phyloP scores from a whole-genome alignment of 2,113 vertebrate genomes.

The Plectropomus leopardus region DNA sequence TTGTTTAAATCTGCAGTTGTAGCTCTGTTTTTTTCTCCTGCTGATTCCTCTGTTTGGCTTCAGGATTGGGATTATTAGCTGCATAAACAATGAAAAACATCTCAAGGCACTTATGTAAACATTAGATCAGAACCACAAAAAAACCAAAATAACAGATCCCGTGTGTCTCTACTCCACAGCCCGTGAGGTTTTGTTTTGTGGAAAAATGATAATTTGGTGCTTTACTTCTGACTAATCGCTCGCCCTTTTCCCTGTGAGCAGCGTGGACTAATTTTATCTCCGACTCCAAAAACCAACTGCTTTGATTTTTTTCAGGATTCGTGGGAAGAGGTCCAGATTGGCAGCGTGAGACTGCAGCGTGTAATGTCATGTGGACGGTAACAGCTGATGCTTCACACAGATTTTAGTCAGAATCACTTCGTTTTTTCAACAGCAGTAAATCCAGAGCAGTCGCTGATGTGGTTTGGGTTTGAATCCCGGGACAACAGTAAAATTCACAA shows the following conservation, averaged over 20 bases:
- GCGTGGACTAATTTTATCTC: conserved; percentile 69
- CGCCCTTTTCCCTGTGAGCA: conserved; percentile 58
- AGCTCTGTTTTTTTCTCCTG: not conserved
- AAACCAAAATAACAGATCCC: not conserved
- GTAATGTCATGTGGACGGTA: conserved; percentile 93
- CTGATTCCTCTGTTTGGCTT: not conserved
- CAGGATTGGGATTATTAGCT: not conserved
- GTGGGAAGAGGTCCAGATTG: conserved; percentile 93
- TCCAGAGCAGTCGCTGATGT: not conserved
- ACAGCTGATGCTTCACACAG: conserved; percentile 27
- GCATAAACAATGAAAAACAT: not conserved
- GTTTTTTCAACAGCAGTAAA: conserved; percentile 12
- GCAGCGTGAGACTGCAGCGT: conserved; percentile 87
- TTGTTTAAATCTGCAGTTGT: not conserved
- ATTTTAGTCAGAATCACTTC: conserved; percentile 22
- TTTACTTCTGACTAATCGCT: conserved; percentile 59
- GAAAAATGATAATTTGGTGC: conserved; percentile 28
- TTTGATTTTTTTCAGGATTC: conserved; percentile 85
- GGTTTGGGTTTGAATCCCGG: not conserved
- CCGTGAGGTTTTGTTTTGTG: conserved; percentile 12
- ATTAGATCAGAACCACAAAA: not conserved
- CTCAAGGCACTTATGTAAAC: not conserved
- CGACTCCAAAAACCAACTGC: conserved; percentile 57
- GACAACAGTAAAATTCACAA: not conserved
- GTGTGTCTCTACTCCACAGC: not conserved